Evolutionary conservation across 2,797 vertebrate species (phyloP).

Genomic region (Cossypha dichroa): DNA sequence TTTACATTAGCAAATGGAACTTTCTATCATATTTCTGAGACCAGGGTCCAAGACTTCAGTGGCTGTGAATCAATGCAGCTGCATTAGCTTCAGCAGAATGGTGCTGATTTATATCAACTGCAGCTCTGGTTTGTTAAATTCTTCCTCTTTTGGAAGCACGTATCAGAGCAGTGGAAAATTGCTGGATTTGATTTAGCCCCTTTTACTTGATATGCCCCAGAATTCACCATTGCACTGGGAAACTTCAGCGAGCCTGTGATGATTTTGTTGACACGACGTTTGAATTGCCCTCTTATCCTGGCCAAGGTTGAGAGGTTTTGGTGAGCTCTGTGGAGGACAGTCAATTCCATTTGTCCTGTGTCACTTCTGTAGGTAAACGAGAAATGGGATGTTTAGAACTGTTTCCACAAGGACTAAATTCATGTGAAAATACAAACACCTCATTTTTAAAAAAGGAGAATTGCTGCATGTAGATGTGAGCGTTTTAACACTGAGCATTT

Average conservation of each 20-base stretch:
- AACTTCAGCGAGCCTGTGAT: background rate
- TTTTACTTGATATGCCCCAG: background rate
- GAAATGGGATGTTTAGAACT: background rate
- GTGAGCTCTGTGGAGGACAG: background rate
- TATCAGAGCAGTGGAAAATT: constrained; percentile 8
- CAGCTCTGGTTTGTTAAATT: constrained; percentile 24
- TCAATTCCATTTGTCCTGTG: background rate
- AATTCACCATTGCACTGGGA: background rate
- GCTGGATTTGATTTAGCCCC: constrained; percentile 14
- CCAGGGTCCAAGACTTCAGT: background rate
- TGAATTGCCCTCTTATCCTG: background rate
- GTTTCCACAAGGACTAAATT: background rate
- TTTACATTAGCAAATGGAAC: constrained; percentile 57
- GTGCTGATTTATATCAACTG: constrained; percentile 29
- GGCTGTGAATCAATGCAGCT: constrained; percentile 38
- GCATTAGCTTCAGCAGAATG: background rate
- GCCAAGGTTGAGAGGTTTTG: background rate
- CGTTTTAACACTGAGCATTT: background rate
- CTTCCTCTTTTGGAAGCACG: background rate
- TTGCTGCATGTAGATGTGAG: background rate
- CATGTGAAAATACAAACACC: background rate
- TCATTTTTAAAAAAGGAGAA: background rate
- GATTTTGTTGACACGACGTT: background rate
- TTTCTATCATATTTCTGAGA: constrained; percentile 30
- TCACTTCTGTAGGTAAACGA: background rate